A percentile compares a stretch with the other conserved stretches of the same genome.
phyloP scores from a whole-genome alignment of 2,113 vertebrate genomes.

The Neoarius graeffei region DNA sequence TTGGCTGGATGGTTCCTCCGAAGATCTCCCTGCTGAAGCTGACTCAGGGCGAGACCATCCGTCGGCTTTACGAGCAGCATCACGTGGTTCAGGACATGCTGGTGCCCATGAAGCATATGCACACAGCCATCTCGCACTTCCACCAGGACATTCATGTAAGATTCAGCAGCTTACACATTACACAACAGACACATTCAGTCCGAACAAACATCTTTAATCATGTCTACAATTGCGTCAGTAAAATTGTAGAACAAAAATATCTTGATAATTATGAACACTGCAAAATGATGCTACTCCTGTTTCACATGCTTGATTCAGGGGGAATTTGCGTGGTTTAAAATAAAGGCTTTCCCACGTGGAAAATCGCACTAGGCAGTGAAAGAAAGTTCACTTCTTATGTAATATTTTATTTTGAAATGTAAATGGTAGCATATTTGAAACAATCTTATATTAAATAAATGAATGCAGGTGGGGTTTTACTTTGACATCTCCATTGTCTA shows the following conservation, averaged over 20 bases:
- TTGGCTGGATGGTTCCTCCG: constrained; percentile 98
- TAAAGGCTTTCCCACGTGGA: background rate
- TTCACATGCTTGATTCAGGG: background rate
- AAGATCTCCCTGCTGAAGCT: constrained; percentile 97
- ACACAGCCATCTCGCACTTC: constrained; percentile 81
- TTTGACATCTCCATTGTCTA: background rate
- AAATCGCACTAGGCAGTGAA: background rate
- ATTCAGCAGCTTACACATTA: background rate
- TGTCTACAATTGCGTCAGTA: background rate
- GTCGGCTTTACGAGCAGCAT: constrained; percentile 92
- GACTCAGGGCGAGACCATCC: constrained; percentile 94
- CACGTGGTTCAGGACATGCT: constrained; percentile 98
- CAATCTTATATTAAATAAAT: background rate
- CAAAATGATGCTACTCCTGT: background rate
- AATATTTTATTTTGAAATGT: background rate
- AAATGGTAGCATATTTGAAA: background rate
- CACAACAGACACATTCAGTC: background rate
- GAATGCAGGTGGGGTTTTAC: background rate
- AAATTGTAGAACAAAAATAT: background rate
- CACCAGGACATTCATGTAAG: constrained; percentile 87
- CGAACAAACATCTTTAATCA: background rate
- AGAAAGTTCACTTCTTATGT: background rate
- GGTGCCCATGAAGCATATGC: constrained; percentile 88
- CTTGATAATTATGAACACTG: no score
- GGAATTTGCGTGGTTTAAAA: background rate